These are phyloP conservation scores for Pteruthius melanotis DNA, from an alignment of 2,113 vertebrate genomes.

Conservation along the genomic window DNA sequence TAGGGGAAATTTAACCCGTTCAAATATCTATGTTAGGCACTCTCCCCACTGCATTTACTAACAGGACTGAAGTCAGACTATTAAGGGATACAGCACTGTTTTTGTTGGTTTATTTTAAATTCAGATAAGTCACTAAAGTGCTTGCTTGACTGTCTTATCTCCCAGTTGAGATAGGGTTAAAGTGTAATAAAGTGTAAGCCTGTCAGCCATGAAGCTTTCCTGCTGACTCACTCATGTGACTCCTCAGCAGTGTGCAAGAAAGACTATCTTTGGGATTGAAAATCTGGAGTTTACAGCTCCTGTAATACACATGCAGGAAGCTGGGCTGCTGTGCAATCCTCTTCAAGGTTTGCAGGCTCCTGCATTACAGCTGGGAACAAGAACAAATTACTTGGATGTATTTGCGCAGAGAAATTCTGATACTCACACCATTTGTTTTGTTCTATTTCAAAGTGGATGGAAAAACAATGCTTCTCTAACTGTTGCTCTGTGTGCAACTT, in stretches of 20 bases:
- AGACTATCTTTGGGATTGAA: background rate
- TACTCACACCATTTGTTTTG: background rate
- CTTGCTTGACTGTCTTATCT: background rate
- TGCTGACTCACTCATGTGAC: constrained; percentile 45
- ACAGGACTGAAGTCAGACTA: background rate
- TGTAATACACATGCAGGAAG: background rate
- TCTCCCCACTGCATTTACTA: background rate
- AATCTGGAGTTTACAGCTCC: background rate
- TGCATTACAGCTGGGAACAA: background rate
- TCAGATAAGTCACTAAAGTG: background rate
- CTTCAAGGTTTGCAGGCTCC: background rate
- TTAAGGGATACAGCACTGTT: background rate
- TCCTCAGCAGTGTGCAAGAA: background rate
- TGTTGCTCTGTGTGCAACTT: background rate
- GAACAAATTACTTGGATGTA: background rate
- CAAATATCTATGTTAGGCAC: background rate
- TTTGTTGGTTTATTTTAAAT: no score
- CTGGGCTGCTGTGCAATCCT: background rate
- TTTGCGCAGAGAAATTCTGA: background rate
- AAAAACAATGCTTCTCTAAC: background rate
- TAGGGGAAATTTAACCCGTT: background rate
- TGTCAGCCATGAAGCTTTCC: background rate
- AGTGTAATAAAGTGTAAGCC: background rate
- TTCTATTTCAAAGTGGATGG: background rate
- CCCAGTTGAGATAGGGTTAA: background rate